phyloP scores from a whole-genome alignment of 2,113 vertebrate genomes.

The Tachycineta bicolor region DNA sequence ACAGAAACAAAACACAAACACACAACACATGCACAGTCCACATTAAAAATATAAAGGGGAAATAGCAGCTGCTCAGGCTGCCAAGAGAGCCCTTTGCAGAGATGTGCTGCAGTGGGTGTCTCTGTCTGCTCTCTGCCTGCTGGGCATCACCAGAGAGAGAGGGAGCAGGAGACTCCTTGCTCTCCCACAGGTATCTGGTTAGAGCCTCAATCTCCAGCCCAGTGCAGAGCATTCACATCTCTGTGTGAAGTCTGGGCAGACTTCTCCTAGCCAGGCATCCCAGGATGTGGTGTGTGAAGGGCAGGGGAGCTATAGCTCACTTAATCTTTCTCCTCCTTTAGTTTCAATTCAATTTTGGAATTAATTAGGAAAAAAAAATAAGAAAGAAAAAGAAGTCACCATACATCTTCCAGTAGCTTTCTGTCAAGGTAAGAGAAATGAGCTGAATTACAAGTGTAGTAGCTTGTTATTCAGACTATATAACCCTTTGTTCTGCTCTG shows the following conservation, averaged over 20 bases:
- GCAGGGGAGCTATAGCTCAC: background rate
- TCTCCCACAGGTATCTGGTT: background rate
- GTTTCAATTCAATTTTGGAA: background rate
- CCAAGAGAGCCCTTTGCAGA: background rate
- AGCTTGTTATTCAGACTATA: background rate
- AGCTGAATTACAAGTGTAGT: background rate
- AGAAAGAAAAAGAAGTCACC: background rate
- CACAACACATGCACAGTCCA: background rate
- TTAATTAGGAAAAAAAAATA: background rate
- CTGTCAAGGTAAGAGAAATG: background rate
- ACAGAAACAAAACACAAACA: background rate
- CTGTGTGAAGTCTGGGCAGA: background rate
- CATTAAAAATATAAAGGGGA: background rate
- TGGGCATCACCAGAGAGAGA: background rate
- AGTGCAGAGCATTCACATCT: rapidly evolving
- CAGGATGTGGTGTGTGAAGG: background rate
- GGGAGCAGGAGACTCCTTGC: background rate
- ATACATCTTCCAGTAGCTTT: background rate
- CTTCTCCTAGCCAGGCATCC: background rate
- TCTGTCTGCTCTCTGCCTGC: background rate
- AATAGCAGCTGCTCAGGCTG: background rate
- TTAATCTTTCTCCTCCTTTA: background rate
- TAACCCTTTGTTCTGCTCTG: background rate
- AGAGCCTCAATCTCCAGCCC: background rate
- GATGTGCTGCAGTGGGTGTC: background rate